Evolutionary conservation across 37 sponge, comb jelly and placozoan genomes (phyloP).

Genomic region (Theonella swinhoei): DNA sequence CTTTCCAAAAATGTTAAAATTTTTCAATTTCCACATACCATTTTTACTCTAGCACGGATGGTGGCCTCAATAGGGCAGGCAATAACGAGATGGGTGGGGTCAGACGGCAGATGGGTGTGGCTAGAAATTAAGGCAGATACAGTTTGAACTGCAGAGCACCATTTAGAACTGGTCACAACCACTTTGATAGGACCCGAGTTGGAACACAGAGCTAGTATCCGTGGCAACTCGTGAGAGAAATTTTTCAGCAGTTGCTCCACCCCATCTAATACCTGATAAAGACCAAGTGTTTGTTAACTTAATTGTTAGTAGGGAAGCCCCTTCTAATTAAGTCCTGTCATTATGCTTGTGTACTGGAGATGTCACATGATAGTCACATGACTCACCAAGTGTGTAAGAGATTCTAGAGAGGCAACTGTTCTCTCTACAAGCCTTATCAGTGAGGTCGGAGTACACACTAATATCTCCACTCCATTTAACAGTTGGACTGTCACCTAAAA

Average conservation of each 20-base stretch:
- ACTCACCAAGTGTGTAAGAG: conserved; percentile 29
- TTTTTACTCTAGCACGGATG: background rate
- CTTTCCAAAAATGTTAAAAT: background rate
- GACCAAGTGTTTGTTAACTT: too few relatives aligned
- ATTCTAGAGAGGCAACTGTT: background rate
- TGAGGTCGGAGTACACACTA: conserved; percentile 60
- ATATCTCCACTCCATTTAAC: conserved; percentile 57
- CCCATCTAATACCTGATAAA: conserved; percentile 52
- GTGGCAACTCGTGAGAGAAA: conserved; percentile 21
- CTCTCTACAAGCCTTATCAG: conserved; percentile 20
- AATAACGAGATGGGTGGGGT: conserved; percentile 1
- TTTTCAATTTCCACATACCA: conserved; percentile 31
- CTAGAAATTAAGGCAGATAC: background rate
- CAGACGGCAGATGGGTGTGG: conserved; percentile 9
- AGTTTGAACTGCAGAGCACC: background rate
- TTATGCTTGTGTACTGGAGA: background rate
- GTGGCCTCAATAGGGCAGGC: conserved; percentile 42
- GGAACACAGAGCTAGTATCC: background rate
- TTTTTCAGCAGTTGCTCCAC: conserved; percentile 8
- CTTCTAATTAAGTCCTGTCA: too few relatives aligned
- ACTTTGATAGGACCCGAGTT: background rate
- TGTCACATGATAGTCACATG: background rate
- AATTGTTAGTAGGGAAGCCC: too few relatives aligned
- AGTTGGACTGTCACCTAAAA: conserved; percentile 39
- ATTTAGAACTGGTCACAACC: conserved; percentile 3